These are phyloP conservation scores for Xenopus tropicalis DNA, from an alignment of 2,113 vertebrate genomes.

Conservation along the genomic window DNA sequence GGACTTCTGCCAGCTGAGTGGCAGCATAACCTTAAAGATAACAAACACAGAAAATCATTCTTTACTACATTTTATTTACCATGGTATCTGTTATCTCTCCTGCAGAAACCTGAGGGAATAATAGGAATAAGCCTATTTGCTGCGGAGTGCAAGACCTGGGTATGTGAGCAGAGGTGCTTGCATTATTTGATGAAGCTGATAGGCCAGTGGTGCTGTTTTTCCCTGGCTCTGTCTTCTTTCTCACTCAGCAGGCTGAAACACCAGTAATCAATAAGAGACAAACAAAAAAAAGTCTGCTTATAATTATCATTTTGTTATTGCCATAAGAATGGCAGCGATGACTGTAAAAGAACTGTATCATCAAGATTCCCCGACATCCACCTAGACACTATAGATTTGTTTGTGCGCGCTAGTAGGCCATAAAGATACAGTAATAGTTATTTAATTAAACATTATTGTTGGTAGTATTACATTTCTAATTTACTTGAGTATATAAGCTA, in stretches of 20 bases:
- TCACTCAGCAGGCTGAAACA: background rate
- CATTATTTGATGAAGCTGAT: constrained; percentile 20
- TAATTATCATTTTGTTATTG: constrained; percentile 13
- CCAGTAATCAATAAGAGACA: constrained; percentile 21
- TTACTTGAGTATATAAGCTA: too few species aligned
- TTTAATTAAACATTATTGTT: constrained; percentile 7
- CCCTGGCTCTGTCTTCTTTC: background rate
- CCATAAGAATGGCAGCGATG: constrained; percentile 10
- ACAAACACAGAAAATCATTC: background rate
- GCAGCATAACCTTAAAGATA: constrained; percentile 27
- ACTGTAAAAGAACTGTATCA: background rate
- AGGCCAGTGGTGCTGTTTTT: background rate
- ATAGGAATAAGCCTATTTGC: constrained; percentile 18
- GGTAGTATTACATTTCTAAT: background rate
- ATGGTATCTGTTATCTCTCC: constrained; percentile 28
- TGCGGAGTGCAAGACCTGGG: background rate
- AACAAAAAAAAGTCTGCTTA: constrained; percentile 12
- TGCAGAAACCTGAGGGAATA: constrained; percentile 19
- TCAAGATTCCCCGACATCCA: constrained; percentile 13
- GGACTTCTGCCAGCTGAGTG: constrained; percentile 7
- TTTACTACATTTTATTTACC: constrained; percentile 17
- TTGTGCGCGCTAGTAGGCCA: constrained; percentile 1
- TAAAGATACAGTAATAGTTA: background rate
- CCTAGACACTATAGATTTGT: background rate
- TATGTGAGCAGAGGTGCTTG: background rate